A percentile compares a stretch with the other conserved stretches of the same genome.
Conservation (phyloP, 2,113 vertebrate genomes). For the Pyxicephalus adspersus region DNA sequence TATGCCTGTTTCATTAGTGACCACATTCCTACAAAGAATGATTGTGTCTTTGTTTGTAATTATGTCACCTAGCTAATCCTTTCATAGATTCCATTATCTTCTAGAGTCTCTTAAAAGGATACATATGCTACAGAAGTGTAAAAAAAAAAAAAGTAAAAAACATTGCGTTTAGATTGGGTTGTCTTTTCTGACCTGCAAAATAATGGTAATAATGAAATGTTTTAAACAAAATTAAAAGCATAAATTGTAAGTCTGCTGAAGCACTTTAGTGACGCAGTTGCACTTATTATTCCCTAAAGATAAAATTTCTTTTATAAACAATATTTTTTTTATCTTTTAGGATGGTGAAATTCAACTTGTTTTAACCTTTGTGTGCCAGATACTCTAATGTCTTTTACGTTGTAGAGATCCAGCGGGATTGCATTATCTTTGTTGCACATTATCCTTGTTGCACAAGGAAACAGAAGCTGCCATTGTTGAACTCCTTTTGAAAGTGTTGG, state of each 20-base stretch:
- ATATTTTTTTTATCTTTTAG: background rate
- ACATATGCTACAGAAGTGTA: conserved; percentile 4
- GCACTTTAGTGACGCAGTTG: conserved; percentile 10
- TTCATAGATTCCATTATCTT: conserved; percentile 51
- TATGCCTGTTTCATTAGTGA: conserved; percentile 52
- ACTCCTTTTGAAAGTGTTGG: too few species aligned
- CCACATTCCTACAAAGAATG: conserved; percentile 45
- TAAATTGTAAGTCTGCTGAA: conserved; percentile 46
- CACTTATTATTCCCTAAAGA: conserved; percentile 34
- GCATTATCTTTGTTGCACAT: too few species aligned
- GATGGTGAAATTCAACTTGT: background rate
- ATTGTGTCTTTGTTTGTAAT: conserved; percentile 55
- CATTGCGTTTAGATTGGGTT: conserved; percentile 9
- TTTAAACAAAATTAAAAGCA: conserved; percentile 56
- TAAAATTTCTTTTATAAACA: conserved; percentile 20
- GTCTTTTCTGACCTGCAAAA: conserved; percentile 51
- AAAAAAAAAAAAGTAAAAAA: background rate
- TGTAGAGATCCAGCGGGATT: too few species aligned
- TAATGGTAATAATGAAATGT: conserved; percentile 55
- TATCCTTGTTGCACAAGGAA: too few species aligned
- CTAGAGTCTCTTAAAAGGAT: conserved; percentile 42
- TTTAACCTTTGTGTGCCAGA: conserved; percentile 13
- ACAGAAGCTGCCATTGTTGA: too few species aligned
- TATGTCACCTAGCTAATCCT: conserved; percentile 46
- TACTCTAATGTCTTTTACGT: too few species aligned